Percentiles rank a stretch among this genome's conserved stretches.
Evolutionary conservation across 2,888 invertebrate genomes (phyloP).

Genomic region (Ernsta delagoae): DNA sequence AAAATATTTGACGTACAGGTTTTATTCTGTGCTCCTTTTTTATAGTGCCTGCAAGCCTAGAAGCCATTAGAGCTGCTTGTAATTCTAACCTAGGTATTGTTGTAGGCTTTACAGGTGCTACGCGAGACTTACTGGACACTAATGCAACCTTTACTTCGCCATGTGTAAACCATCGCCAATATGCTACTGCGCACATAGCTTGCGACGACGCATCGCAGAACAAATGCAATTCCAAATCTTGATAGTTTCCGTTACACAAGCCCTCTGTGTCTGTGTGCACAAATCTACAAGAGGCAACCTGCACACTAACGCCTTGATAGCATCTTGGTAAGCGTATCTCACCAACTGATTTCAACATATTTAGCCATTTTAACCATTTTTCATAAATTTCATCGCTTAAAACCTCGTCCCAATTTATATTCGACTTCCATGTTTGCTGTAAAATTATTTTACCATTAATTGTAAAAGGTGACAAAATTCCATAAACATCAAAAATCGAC

Average conservation of each 20-base stretch:
- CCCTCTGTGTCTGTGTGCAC: too few relatives aligned
- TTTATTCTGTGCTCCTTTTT: constrained; percentile 13
- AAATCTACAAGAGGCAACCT: not conserved
- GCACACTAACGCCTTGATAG: not conserved
- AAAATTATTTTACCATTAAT: constrained; percentile 20
- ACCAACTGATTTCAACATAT: constrained; percentile 2
- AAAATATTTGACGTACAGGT: not conserved
- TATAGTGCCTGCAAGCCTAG: constrained; percentile 12
- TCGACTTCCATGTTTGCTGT: constrained; percentile 18
- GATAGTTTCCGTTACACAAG: constrained; percentile 4
- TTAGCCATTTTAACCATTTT: constrained; percentile 14
- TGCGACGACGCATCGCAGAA: constrained; percentile 38
- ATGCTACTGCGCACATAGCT: constrained; percentile 38
- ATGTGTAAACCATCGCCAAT: constrained; percentile 35
- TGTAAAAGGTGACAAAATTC: constrained; percentile 20
- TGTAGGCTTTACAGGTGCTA: constrained; percentile 10
- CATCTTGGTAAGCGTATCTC: constrained; percentile 19
- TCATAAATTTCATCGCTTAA: constrained; percentile 4
- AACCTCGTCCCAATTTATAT: constrained; percentile 6
- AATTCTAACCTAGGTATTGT: constrained; percentile 17
- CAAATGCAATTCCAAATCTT: constrained; percentile 38
- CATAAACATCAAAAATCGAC: constrained; percentile 25
- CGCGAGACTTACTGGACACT: constrained; percentile 11
- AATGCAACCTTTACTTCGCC: constrained; percentile 2
- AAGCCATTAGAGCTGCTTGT: constrained; percentile 14